phyloP scores from a whole-genome alignment of 2,797 vertebrate genomes.

The Acropternis orthonyx region DNA sequence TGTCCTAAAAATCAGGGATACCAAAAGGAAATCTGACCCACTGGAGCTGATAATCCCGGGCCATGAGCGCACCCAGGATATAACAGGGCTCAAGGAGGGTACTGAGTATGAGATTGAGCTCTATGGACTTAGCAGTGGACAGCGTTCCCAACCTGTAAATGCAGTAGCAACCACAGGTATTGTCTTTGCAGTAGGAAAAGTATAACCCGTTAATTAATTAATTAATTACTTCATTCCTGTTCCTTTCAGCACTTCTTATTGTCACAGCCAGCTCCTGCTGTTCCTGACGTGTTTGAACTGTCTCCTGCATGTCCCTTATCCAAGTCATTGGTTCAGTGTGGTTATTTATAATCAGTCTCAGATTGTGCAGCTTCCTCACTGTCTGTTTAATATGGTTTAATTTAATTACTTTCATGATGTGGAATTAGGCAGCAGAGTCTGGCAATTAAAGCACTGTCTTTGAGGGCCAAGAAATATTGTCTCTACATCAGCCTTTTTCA shows the following conservation, averaged over 20 bases:
- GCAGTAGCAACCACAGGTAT: slow-evolving; percentile 91
- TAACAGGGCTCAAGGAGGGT: slow-evolving; percentile 86
- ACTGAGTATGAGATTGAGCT: slow-evolving; percentile 88
- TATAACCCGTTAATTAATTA: background rate
- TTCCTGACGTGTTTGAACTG: background rate
- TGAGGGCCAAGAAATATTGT: background rate
- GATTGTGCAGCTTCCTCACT: background rate
- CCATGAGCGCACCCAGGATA: slow-evolving; percentile 79
- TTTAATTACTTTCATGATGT: background rate
- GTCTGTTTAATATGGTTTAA: background rate
- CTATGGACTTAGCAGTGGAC: slow-evolving; percentile 87
- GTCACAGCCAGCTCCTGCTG: background rate
- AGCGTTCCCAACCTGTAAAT: slow-evolving; percentile 84
- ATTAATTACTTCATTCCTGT: background rate
- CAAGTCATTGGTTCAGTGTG: background rate
- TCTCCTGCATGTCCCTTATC: background rate
- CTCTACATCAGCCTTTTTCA: background rate
- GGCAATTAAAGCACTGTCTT: background rate
- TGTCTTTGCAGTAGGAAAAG: background rate
- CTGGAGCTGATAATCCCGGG: slow-evolving; percentile 84
- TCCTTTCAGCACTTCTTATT: background rate
- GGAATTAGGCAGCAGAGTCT: background rate
- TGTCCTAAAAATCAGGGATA: slow-evolving; percentile 87
- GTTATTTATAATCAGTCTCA: background rate
- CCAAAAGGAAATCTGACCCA: slow-evolving; percentile 76